A percentile compares a stretch with the other conserved stretches of the same genome.
Conservation (phyloP, 2,888 invertebrate species). For the Trichopria drosophilae region DNA sequence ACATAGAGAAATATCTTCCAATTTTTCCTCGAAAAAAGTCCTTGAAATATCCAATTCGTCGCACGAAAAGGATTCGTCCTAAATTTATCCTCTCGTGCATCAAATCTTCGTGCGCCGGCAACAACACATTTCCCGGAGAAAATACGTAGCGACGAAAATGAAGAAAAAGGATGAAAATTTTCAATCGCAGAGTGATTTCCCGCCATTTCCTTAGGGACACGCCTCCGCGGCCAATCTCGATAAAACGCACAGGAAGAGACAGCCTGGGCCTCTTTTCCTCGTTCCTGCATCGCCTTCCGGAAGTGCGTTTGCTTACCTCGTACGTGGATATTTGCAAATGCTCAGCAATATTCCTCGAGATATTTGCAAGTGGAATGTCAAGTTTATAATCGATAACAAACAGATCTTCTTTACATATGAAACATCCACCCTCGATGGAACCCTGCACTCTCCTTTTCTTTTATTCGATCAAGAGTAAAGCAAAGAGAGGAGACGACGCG, state of each 20-base stretch:
- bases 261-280: background rate
- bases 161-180: no score
- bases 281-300: conserved; percentile 3
- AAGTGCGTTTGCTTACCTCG: conserved; percentile 48
- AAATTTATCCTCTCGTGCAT: no score
- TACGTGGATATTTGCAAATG: conserved; percentile 51
- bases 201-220: conserved; percentile 48
- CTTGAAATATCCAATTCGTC: no score
- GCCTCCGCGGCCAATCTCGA: conserved; percentile 46
- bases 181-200: conserved; percentile 15
- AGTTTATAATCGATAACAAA: conserved; percentile 25
- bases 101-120: no score
- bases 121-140: no score
- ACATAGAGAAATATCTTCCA: no score
- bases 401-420: conserved; percentile 13
- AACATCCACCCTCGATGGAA: conserved; percentile 14
- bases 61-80: no score
- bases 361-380: conserved; percentile 4
- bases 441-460: background rate
- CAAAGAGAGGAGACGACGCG: no score
- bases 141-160: no score
- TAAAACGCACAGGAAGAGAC: conserved; percentile 40
- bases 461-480: background rate
- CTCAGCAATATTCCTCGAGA: no score
- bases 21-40: no score